Evolutionary conservation across 1,140 invertebrate species (phyloP).

Genomic region (Penaeus indicus): DNA sequence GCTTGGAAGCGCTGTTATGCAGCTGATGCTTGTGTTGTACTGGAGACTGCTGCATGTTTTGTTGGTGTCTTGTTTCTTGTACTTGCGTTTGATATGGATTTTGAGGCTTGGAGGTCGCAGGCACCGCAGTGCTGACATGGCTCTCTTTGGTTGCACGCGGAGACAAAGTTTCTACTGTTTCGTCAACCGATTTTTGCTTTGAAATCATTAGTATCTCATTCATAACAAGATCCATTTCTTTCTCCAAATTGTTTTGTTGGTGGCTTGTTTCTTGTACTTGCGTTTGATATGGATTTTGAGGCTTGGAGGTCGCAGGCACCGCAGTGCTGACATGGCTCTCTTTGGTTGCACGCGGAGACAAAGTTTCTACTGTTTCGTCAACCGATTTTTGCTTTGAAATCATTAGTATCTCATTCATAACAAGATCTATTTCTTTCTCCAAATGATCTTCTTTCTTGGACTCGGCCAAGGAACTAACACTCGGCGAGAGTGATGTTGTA

Average conservation of each 20-base stretch:
- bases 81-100: too few species aligned
- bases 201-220: conserved; percentile 65
- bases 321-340: too few species aligned
- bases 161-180: not conserved
- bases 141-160: not conserved
- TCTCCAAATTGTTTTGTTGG: conserved; percentile 49
- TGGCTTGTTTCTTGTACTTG: too few species aligned
- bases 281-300: too few species aligned
- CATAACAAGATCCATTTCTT: conserved; percentile 66
- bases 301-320: too few species aligned
- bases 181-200: conserved; percentile 60
- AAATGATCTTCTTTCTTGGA: conserved; percentile 53
- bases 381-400: conserved; percentile 63
- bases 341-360: not conserved
- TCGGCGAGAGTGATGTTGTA: conserved; percentile 21
- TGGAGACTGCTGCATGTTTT: not conserved
- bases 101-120: too few species aligned
- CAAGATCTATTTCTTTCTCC: conserved; percentile 64
- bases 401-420: conserved; percentile 65
- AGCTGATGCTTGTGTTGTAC: not conserved
- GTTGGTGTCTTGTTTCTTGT: not conserved
- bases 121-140: too few species aligned
- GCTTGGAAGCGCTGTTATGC: conserved; percentile 10
- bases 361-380: conserved; percentile 33
- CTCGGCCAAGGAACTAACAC: conserved; percentile 28